Evolutionary conservation across 2,888 invertebrate species (phyloP), one percentile per base, ranked within the genome.

Genomic region (Gari tellinella): DNA sequence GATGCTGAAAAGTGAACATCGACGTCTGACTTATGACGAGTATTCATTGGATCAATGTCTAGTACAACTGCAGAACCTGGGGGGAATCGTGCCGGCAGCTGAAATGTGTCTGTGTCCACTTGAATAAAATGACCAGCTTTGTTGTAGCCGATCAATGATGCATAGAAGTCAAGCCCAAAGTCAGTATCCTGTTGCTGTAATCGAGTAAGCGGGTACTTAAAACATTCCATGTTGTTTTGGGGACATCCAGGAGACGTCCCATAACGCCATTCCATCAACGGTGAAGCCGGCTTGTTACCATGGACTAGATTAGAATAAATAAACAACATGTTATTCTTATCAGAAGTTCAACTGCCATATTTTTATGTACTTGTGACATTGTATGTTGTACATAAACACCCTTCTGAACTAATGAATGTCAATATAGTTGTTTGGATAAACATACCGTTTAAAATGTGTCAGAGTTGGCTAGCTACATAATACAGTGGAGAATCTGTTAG

Each of bases 71-170:
- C 77, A 23, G 40, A 19, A 10, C 62, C 63, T 4, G 81, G 74
- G 15, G 61, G 67, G 21, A 65, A 49, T 2, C 31, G 19, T 1
- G 75, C 73, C 1, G 80, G 69, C 41, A 80, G 38, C 1, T 41
- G 10, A 38, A 80, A 66, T 15, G 57, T 10, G 4, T 46, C 17
- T 12, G 63, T 73, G n/a, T 51, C 45, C 2, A 69, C 51, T 21
- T 41, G 40, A 23, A 69, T 68, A 14, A 43, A 56, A 57, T 75
- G 78, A n/a, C 81, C 81, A 14, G 75, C 81, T 31, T 67, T 60
- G 55, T 81, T 78, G 26, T 67, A 75, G 7, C 64, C 58, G 51
- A 74, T 58, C 12, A 80, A 37, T 26, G 61, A 45, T 21, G 65
- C 25, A 23, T 55, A 31, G 31, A 63, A 72, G 2, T 12, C 17